Base-by-base conservation (phyloP, 2,113 vertebrate species). In the Carassius gibelio region DNA sequence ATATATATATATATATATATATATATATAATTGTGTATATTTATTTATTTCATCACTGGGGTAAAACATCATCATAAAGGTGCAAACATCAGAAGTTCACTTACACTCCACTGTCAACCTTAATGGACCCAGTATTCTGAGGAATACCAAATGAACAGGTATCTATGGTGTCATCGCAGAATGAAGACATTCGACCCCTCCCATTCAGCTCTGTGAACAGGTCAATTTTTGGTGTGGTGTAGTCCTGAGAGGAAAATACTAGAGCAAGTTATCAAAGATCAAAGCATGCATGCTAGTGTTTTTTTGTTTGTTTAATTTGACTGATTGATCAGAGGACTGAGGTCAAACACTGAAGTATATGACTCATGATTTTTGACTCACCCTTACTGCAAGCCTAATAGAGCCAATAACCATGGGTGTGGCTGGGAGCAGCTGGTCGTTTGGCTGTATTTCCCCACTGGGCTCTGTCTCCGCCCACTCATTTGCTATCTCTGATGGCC, bases 51-150 rank as follows among this genome's bases (percentile, higher is more conserved):
- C 0, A 11, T 48, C 45, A 48, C 45, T 48, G 45, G 45, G 45
- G 45, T 48, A 48, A 48, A 48, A 11, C 45, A 57, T 19, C 6
- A 57, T 57, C 55, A 21, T 57, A 57, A 57, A 57, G 26, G n/a
- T 26, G 10, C 30, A 26, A 66, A 4, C 17, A 38, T 83, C 89
- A 96, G 42, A 45, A 45, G 42, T 45, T 45, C 8, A 45, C 98
- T 97, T 94, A 99, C 98, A 92, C 95, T 94, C 98, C 98, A 90
- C 96, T 96, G 69, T 96, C 95, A 50, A 99, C 96, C 93, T 95
- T 97, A 85, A 99, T 96, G 86, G 98, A 99, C 89, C 94, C 95
- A 0, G 97, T 98, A 88, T 94, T 96, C 88, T 96, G 96, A 15
- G 95, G 94, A 17, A 95, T 90, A 68, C 95, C 95, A 30, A 94